These are phyloP conservation scores for Calyptommatus sinebrachiatus DNA, from an alignment of 2,113 vertebrate genomes.

Conservation along the genomic window DNA sequence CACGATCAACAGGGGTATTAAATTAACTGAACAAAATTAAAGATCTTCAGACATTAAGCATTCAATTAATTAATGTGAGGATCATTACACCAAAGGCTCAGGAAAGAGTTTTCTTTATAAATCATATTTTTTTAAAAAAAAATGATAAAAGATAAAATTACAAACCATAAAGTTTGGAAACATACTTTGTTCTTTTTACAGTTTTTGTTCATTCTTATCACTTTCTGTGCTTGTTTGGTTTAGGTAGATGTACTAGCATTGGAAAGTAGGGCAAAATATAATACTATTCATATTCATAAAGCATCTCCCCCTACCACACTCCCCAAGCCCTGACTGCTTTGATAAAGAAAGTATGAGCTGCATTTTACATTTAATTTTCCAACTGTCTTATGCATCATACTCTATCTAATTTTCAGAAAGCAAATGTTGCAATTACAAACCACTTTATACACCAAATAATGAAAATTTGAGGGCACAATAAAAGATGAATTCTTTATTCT, in stretches of 20 bases:
- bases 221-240: constrained; percentile 19
- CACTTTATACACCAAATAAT: constrained; percentile 26
- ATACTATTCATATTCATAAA: background rate
- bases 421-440: background rate
- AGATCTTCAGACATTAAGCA: constrained; percentile 9
- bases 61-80: background rate
- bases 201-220: constrained; percentile 21
- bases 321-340: background rate
- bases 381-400: background rate
- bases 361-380: background rate
- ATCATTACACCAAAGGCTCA: background rate
- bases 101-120: fast-evolving
- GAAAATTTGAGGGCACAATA: constrained; percentile 5
- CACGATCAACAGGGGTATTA: background rate
- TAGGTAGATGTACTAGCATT: constrained; percentile 3
- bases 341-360: background rate
- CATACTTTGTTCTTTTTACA: background rate
- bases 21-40: background rate
- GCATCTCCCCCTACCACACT: background rate
- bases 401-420: constrained; percentile 15
- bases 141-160: constrained; percentile 14
- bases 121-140: background rate
- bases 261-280: background rate
- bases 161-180: constrained; percentile 8
- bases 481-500: constrained; percentile 9